phyloP scores from a whole-genome alignment of 2,113 vertebrate species.

The Oreochromis spilurus region DNA sequence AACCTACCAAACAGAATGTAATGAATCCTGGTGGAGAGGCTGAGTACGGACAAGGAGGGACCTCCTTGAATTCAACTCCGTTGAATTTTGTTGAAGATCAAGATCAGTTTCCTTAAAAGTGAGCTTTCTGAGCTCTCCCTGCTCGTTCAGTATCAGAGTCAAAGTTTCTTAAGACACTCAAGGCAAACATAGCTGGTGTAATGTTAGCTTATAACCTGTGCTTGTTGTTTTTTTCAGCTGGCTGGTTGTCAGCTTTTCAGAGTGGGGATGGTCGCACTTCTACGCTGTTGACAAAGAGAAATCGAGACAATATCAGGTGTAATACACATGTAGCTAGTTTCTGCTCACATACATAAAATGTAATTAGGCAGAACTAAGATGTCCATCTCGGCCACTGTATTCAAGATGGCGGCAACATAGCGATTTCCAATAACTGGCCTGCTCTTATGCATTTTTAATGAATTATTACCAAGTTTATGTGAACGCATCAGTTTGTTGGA shows the following conservation, averaged over 20 bases:
- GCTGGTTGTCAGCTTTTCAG: neutral
- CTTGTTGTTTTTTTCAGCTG: neutral
- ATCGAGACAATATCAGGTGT: too few relatives aligned
- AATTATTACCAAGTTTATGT: neutral
- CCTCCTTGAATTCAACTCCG: fast-evolving
- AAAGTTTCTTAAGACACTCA: neutral
- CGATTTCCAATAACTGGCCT: neutral
- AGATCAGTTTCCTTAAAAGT: neutral
- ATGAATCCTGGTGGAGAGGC: neutral
- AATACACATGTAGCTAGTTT: too few relatives aligned
- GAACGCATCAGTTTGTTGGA: neutral
- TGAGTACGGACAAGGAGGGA: neutral
- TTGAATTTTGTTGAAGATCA: neutral
- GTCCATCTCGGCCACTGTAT: neutral
- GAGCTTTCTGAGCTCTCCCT: neutral
- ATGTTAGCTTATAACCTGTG: neutral
- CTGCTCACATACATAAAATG: too few relatives aligned
- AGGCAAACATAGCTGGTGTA: fast-evolving
- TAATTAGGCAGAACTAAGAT: neutral
- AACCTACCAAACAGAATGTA: neutral
- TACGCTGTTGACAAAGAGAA: too few relatives aligned
- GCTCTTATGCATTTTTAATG: neutral
- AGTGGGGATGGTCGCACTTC: neutral
- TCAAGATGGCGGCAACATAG: neutral
- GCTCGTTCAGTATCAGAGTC: neutral